A percentile compares a stretch with the other conserved stretches of the same genome.
Evolutionary conservation across 2,113 vertebrate species (phyloP).

Genomic region (Turdus rufiventris): DNA sequence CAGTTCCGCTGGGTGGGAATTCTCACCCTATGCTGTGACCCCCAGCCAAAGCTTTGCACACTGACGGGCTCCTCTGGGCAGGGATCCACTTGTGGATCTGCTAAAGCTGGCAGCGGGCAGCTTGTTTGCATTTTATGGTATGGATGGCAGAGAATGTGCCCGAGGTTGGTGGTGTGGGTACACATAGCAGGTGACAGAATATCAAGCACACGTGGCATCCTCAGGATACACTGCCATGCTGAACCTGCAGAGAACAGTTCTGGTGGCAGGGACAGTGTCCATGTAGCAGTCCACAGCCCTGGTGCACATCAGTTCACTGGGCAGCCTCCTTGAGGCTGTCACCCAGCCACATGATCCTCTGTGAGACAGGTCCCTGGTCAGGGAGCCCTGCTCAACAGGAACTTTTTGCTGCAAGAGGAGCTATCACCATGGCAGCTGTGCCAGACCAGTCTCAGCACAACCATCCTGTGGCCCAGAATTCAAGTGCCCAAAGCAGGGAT

Average conservation of each 20-base stretch:
- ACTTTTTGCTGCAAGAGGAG: not conserved
- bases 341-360: rapidly evolving
- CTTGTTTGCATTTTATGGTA: not conserved
- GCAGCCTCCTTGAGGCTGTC: not conserved
- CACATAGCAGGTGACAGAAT: rapidly evolving
- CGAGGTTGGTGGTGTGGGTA: not conserved
- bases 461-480: not conserved
- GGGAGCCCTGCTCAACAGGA: not conserved
- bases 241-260: not conserved
- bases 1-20: not conserved
- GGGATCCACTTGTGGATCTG: not conserved
- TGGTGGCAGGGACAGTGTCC: rapidly evolving
- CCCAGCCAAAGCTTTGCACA: not conserved
- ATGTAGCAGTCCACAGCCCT: not conserved
- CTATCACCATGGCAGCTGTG: rapidly evolving
- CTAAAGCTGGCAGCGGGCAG: not conserved
- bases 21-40: not conserved
- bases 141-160: not conserved
- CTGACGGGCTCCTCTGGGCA: not conserved
- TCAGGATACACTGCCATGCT: not conserved
- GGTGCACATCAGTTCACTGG: rapidly evolving
- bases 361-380: not conserved
- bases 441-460: not conserved
- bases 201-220: rapidly evolving
- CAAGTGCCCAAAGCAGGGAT: not conserved